Percentiles rank a stretch among this genome's conserved stretches.
These are phyloP conservation scores for Echeneis naucrates DNA, from an alignment of 2,797 vertebrate genomes.

Conservation along the genomic window DNA sequence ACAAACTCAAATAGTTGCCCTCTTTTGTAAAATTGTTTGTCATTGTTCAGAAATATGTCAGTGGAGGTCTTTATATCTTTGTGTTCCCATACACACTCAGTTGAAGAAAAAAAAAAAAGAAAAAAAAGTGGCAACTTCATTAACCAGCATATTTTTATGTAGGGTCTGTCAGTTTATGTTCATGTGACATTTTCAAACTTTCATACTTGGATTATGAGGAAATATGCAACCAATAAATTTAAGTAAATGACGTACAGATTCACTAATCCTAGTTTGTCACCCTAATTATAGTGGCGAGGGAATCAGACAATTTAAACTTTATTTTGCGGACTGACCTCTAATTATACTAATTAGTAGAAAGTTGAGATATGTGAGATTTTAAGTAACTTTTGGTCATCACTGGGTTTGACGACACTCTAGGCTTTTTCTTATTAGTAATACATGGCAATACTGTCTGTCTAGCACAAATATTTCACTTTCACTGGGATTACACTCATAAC, in stretches of 20 bases:
- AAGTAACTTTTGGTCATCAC: background rate
- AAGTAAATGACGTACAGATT: background rate
- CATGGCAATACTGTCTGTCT: background rate
- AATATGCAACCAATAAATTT: background rate
- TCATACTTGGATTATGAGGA: background rate
- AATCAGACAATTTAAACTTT: background rate
- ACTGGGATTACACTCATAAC: too few relatives aligned
- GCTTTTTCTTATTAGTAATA: background rate
- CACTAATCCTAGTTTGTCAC: background rate
- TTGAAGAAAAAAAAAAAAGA: background rate
- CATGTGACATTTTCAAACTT: background rate
- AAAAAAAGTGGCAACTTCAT: background rate
- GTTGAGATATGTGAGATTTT: background rate
- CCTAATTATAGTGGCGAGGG: background rate
- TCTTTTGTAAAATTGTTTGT: background rate
- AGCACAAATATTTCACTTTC: background rate
- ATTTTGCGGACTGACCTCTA: background rate
- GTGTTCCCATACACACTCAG: background rate
- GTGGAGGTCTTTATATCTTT: background rate
- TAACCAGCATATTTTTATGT: background rate
- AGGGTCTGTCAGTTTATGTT: background rate
- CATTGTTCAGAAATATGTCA: background rate
- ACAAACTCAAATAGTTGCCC: background rate
- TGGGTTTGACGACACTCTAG: background rate
- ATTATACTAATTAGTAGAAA: background rate